Base-by-base conservation (phyloP, 1,140 invertebrate species). In the Anastatus disparis region DNA sequence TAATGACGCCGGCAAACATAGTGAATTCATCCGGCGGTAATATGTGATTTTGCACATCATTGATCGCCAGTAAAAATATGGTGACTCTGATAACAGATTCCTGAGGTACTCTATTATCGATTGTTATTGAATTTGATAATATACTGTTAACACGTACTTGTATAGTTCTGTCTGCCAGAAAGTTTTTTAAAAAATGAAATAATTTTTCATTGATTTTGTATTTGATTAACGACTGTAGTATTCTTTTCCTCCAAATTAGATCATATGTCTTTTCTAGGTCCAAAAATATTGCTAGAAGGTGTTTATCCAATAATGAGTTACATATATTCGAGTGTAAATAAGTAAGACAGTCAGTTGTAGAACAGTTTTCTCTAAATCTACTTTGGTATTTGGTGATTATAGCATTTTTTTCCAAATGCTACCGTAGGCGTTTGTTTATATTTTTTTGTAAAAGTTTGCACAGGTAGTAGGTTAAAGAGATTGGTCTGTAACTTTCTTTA, bases 381-480 rank as follows among this genome's bases (percentile, higher is more conserved):
- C 53, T 67, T 62, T 76, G 71, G 8, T 12, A 35, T 26, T 20
- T 27, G n/a, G 31, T 26, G 0, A 82, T 67, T 12, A 75, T 67
- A 4, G 74, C 59, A 9, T 71, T 74, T 29, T 71, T 50, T 44
- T 77, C 63, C 0, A 74, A 58, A 9, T 20, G 56, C 15, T 26
- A 50, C 44, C 38, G 17, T 2, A 79, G 58, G 38, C 75, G 67
- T 20, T 24, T 12, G 27, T 75, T 68, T 26, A 78, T 72, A 0
- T 78, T 76, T 72, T 70, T 78, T 75, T 83, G 79, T n/a, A 75
- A 50, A 15, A 79, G 26, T 72, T 84, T 82, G 12, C 74, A 72
- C 15, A 81, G 13, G 15, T 50, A 75, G 15, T 55, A 73, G 0
- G 69, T 73, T 29, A 75, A 24, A 7, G 65, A 55, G 9, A 85